A percentile compares a stretch with the other conserved stretches of the same genome.
Evolutionary conservation across 2,113 vertebrate genomes (phyloP).

Genomic region (Mustela lutreola): DNA sequence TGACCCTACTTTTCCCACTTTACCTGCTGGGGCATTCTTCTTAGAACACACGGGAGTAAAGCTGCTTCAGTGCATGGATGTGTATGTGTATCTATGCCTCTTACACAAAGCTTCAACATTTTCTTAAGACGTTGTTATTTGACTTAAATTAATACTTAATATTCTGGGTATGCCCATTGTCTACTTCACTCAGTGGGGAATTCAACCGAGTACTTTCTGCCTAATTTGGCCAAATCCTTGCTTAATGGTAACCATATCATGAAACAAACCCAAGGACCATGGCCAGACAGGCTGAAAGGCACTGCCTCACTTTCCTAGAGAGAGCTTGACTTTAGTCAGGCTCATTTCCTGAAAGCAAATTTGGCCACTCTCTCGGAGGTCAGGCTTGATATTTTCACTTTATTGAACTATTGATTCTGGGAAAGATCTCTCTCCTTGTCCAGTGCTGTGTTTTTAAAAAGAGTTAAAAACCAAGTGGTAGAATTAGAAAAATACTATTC

Average conservation of each 20-base stretch:
- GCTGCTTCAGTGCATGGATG: neutral
- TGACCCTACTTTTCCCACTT: neutral
- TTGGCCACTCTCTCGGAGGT: neutral
- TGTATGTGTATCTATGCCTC: neutral
- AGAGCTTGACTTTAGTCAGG: neutral
- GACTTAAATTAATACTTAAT: conserved; percentile 21
- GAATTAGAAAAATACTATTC: conserved; percentile 12
- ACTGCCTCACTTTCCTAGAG: neutral
- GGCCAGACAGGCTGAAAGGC: neutral
- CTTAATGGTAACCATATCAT: neutral
- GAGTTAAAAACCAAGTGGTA: neutral
- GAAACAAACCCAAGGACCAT: neutral
- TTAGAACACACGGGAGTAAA: neutral
- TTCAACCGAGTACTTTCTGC: neutral
- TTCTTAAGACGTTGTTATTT: conserved; percentile 16
- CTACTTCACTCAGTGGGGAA: neutral
- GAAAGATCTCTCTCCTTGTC: neutral
- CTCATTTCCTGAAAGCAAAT: neutral
- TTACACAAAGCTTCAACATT: neutral
- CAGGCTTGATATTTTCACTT: neutral
- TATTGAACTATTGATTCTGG: conserved; percentile 39
- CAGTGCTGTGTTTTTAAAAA: neutral
- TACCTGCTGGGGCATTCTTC: neutral
- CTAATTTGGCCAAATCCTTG: neutral
- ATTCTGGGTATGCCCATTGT: neutral